Conservation (phyloP, 2,113 vertebrate genomes). For the Bubalus kerabau region DNA sequence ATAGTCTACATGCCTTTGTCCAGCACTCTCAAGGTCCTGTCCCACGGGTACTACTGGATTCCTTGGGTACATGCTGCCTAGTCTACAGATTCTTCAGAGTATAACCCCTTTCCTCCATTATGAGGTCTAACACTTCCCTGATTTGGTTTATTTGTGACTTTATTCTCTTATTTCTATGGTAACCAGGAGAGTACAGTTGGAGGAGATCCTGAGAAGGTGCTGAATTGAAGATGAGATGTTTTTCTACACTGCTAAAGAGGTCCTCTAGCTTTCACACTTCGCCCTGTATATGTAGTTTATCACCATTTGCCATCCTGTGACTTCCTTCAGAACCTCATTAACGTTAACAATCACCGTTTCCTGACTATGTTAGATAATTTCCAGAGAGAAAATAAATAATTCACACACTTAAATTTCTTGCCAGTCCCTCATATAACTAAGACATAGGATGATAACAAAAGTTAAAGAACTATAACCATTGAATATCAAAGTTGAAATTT, state of each 20-base stretch:
- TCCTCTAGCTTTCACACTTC: not conserved
- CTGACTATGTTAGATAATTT: not conserved
- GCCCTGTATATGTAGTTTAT: not conserved
- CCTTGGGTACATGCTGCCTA: not conserved
- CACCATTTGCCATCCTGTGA: not conserved
- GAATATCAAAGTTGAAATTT: conserved; percentile 8
- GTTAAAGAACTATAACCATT: not conserved
- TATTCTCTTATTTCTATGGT: not conserved
- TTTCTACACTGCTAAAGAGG: not conserved
- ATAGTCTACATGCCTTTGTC: not conserved
- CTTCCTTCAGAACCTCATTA: not conserved
- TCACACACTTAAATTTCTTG: not conserved
- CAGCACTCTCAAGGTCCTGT: not conserved
- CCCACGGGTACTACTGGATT: not conserved
- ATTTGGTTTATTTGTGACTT: not conserved
- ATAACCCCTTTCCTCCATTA: not conserved
- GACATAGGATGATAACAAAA: not conserved
- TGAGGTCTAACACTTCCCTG: not conserved
- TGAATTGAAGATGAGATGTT: not conserved
- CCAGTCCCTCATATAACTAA: not conserved
- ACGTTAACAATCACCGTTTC: not conserved
- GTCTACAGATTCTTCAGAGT: not conserved
- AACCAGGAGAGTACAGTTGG: not conserved
- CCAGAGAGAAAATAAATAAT: not conserved
- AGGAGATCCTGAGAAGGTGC: not conserved